Conservation (phyloP, 1,140 invertebrate genomes). For the Coboldia fuscipes region DNA sequence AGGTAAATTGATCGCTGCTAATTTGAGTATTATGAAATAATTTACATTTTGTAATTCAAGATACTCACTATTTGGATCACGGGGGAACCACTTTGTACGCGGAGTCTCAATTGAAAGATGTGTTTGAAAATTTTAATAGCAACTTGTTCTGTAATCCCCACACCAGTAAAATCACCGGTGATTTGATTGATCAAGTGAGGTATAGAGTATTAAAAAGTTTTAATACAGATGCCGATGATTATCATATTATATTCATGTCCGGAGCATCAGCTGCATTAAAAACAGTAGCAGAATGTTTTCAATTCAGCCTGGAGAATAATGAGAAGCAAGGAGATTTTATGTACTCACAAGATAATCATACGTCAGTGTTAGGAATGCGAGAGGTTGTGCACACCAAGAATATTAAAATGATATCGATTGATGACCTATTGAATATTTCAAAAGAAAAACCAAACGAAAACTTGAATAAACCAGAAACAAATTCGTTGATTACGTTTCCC, state of each 20-base stretch:
- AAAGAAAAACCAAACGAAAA: background rate
- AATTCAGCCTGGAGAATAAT: slow-evolving; percentile 22
- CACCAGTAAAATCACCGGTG: slow-evolving; percentile 50
- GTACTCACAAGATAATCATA: slow-evolving; percentile 83
- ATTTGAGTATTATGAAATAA: no score
- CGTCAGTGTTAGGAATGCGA: slow-evolving; percentile 81
- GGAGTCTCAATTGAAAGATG: slow-evolving; percentile 41
- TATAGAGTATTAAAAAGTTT: slow-evolving; percentile 69
- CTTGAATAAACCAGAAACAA: slow-evolving; percentile 7
- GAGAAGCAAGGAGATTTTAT: slow-evolving; percentile 42
- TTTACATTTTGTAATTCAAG: slow-evolving; percentile 21
- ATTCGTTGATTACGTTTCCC: slow-evolving; percentile 66
- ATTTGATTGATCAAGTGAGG: slow-evolving; percentile 61
- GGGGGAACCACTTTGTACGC: slow-evolving; percentile 71
- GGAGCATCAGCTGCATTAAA: slow-evolving; percentile 72
- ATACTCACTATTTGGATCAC: slow-evolving; percentile 72
- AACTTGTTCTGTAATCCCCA: slow-evolving; percentile 81
- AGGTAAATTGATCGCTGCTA: no score
- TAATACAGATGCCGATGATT: slow-evolving; percentile 56
- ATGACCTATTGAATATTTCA: slow-evolving; percentile 22
- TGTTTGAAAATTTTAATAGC: slow-evolving; percentile 37
- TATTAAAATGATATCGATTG: slow-evolving; percentile 27
- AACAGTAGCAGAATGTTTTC: slow-evolving; percentile 62
- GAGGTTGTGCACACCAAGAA: slow-evolving; percentile 31
- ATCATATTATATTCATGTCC: slow-evolving; percentile 76